Base-by-base conservation (phyloP, 2,113 vertebrate species). In the Tragelaphus buxtoni region DNA sequence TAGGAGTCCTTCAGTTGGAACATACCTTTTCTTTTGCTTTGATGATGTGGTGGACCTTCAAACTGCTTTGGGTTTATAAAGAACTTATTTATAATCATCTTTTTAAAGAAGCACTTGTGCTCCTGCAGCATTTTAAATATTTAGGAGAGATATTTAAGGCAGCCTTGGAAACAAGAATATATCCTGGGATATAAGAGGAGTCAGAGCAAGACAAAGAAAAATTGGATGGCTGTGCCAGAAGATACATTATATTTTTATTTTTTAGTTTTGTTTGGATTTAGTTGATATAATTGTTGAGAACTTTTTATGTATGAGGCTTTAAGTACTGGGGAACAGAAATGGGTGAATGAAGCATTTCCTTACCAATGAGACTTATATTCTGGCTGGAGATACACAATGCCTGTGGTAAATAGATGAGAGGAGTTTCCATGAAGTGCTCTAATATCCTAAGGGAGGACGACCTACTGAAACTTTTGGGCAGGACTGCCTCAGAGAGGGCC, bases 201-300 rank as follows among this genome's bases (percentile, higher is more conserved):
- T 93, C 45, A 90, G 76, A 42, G 20, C 30, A 93, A 93, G 86
- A 55, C 49, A 92, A 63, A 92, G 35, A 84, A 32, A 96, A 79
- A 79, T 74, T 91, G 51, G 32, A 39, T 56, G 11, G 7, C 49
- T 91, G 42, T 86, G 26, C 56, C 63, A 91, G 69, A 87, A 82
- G 22, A 90, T 82, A 55, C 16, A 12, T 60, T 39, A 79, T 85
- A 24, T 72, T 69, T 79, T 58, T 93, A 90, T 56, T 72, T 93
- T 91, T 95, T 77, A 96, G n/a, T 90, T 87, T 95, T 91, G 47
- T 95, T 79, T 93, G 83, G 35, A 45, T 88, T 93, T 28, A 63
- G 69, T 90, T 49, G 51, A 61, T 83, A 28, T 9, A 90, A 65
- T 93, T 95, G 32, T 76, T 69, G 82, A 90, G 90, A 90, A 47